phyloP scores from a whole-genome alignment of 2,113 vertebrate genomes.

The Amphilophus citrinellus region DNA sequence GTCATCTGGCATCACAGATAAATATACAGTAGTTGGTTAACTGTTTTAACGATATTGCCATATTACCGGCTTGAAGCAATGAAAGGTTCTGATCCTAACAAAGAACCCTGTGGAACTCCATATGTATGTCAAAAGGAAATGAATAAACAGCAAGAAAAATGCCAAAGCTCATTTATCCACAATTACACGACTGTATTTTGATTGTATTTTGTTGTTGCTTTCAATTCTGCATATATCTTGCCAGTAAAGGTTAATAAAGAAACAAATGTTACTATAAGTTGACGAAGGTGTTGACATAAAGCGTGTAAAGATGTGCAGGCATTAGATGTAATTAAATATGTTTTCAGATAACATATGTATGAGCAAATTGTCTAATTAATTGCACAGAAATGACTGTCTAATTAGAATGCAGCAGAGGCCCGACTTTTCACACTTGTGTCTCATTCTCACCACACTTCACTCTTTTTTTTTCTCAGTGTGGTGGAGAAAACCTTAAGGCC shows the following conservation, averaged over 20 bases:
- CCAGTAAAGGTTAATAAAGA: background rate
- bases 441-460: conserved; percentile 3
- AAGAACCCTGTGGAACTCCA: background rate
- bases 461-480: background rate
- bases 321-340: background rate
- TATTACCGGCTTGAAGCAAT: background rate
- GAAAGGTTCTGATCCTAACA: background rate
- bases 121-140: background rate
- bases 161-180: background rate
- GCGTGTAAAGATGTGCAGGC: fast-evolving
- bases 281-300: background rate
- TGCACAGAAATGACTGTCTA: background rate
- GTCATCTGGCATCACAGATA: background rate
- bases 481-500: conserved; percentile 20
- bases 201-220: background rate
- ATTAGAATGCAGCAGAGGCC: background rate
- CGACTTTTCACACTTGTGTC: conserved; percentile 5
- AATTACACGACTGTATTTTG: background rate
- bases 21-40: background rate
- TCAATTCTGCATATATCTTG: background rate
- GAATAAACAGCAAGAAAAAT: background rate
- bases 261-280: background rate
- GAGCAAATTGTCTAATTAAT: background rate
- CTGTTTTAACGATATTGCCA: background rate
- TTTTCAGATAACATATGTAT: background rate